Base-by-base conservation (phyloP, 1,140 invertebrate species). In the Rhagoletis pomonella region DNA sequence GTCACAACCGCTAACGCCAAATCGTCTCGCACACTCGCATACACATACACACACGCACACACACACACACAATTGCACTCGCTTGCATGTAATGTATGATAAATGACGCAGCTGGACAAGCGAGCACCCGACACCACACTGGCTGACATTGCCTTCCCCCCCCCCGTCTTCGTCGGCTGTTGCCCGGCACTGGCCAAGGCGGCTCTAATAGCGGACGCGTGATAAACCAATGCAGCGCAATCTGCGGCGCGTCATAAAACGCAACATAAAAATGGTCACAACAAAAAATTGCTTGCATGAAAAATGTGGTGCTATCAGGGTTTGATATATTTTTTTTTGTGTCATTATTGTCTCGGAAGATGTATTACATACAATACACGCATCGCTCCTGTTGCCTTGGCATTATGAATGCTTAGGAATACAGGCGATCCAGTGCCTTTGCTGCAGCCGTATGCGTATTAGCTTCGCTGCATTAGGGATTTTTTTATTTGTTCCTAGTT, bases 91-190 rank as follows among this genome's bases (percentile, higher is more conserved):
- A 47, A 29, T 29, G 29, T 10, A 44, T 73, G 67, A 47, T 47
- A 73, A 73, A 47, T 73, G 67, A 73, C 17, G 42, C 67, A 73
- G 67, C 67, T 73, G 67, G 39, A 6, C 42, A n/a, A 73, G 42
- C 39, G 14, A 73, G 14, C 17, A 47, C 44, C 14, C 50, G 50
- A 55, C 1, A 55, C 50, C 5, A 55, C 50, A 55, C 50, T 14
- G 17, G 60, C 17, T 62, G 9, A 14, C 60, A 62, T 62, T 62
- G 7, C n/a, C 60, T 14, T 14, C 60, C 5, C 50, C 50, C 1
- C 1, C 60, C 60, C 4, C 60, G 60, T 14, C 17, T n/a, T 10
- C 29, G 29, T 29, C 60, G 60, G 7, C n/a, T 14, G 60, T 62
- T 62, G 60, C 60, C 60, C 4, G 60, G 60, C 60, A 7, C 60